phyloP scores from a whole-genome alignment of 2,888 invertebrate genomes.

The Amphipyra tragopoginis region DNA sequence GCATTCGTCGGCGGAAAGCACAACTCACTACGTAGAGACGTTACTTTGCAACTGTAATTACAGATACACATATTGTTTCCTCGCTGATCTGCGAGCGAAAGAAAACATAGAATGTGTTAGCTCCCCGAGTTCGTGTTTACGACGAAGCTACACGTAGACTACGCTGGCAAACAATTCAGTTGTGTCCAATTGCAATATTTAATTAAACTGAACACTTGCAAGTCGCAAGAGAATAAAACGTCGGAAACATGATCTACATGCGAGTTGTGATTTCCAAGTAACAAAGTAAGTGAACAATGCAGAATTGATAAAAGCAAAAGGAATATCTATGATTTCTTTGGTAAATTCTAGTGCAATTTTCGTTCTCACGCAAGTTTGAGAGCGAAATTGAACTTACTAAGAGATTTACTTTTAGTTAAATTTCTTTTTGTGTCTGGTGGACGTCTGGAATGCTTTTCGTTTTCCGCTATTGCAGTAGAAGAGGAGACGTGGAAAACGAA shows the following conservation, averaged over 20 bases:
- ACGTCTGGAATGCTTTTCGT: slow-evolving; percentile 48
- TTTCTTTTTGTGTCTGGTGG: slow-evolving; percentile 55
- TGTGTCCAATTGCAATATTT: slow-evolving; percentile 37
- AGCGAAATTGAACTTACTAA: slow-evolving; percentile 52
- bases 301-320: slow-evolving; percentile 24
- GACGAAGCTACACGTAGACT: slow-evolving; percentile 12
- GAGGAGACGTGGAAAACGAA: slow-evolving; percentile 28
- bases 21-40: slow-evolving; percentile 52
- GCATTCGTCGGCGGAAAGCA: slow-evolving; percentile 60
- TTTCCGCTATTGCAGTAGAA: slow-evolving; percentile 38
- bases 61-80: slow-evolving; percentile 51
- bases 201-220: slow-evolving; percentile 32
- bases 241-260: slow-evolving; percentile 7
- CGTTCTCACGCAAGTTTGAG: slow-evolving; percentile 44
- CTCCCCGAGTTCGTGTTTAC: slow-evolving; percentile 15
- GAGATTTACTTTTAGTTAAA: slow-evolving; percentile 52
- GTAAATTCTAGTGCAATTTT: slow-evolving; percentile 46
- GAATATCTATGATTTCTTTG: slow-evolving; percentile 11
- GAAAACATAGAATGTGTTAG: slow-evolving; percentile 37
- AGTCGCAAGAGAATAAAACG: slow-evolving; percentile 9
- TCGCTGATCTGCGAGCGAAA: slow-evolving; percentile 42
- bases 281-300: slow-evolving; percentile 31
- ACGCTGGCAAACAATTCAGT: slow-evolving; percentile 26
- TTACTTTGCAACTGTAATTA: slow-evolving; percentile 58
- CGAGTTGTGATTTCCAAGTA: slow-evolving; percentile 13